Evolutionary conservation across 1,140 invertebrate genomes (phyloP), one percentile per base, ranked within the genome.

Genomic region (Sycobia sp.): DNA sequence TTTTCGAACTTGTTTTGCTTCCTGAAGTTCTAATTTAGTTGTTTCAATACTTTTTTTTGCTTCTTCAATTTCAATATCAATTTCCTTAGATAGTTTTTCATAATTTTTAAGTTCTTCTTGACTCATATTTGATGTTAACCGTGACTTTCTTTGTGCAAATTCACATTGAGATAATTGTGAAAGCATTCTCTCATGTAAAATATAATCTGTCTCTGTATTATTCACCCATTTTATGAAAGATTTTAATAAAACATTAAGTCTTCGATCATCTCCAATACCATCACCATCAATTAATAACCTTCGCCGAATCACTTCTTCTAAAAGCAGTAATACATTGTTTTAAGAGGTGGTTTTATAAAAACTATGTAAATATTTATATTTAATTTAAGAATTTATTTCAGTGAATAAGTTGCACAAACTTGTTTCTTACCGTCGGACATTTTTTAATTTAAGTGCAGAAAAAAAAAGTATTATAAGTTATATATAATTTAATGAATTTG

Each of bases 261-360:
- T 82, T 63, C 95, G 86, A 77, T 98, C 96, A 81, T 98, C 96
- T 43, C 95, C 95, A 23, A 92, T 95, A 23, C 95, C 95, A 87
- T 98, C 96, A 25, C 95, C 95, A 80, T 98, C 96, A 74, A 97
- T 95, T 10, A 97, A 80, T 16, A 98, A 80, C 65, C 94, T 85
- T 67, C 94, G 85, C 67, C 91, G 88, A 64, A 97, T 97, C 46
- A 98, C 91, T 78, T 97, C 95, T 82, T 97, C 95, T 95, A 75
- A 3, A 88, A 71, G 61, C 11, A 51, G 29, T 44, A 51, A 51
- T 9, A 51, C 29, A 34, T 16, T 16, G 7, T 39, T 16, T 39
- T 4, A 16, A 2, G 2, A 16, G 38, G n/a, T 16, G 4, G 3
- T 2, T 16, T 16, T 39, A 39, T 39, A 4, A 39, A 16, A 2